A percentile compares a stretch with the other conserved stretches of the same genome.
Evolutionary conservation across 1,140 invertebrate species (phyloP).

Genomic region (Drosophila rhopaloa): DNA sequence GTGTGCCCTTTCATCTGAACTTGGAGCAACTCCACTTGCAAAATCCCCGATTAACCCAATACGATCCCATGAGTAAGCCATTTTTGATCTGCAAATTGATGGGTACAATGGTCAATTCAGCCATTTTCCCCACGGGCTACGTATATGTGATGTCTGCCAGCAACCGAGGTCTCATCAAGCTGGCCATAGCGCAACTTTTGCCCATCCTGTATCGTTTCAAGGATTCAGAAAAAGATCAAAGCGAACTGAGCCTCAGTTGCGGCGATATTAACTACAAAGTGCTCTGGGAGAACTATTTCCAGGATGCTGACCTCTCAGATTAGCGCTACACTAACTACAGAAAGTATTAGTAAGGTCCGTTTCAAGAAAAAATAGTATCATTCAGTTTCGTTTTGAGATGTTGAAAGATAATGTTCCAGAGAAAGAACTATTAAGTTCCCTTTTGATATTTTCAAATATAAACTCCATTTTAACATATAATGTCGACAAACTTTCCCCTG

Average conservation of each 20-base stretch:
- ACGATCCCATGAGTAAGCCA: slow-evolving; percentile 10
- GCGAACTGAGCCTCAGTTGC: background rate
- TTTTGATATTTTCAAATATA: background rate
- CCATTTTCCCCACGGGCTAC: slow-evolving; percentile 54
- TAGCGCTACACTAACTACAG: background rate
- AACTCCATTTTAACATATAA: slow-evolving; percentile 39
- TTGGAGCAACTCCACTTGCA: slow-evolving; percentile 5
- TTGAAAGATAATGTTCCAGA: too few species aligned
- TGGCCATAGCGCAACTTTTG: slow-evolving; percentile 40
- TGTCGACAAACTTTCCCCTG: slow-evolving; percentile 27
- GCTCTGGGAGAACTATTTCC: slow-evolving; percentile 57
- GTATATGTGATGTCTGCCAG: slow-evolving; percentile 39
- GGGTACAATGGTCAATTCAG: slow-evolving; percentile 18
- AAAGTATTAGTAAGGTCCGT: too few species aligned
- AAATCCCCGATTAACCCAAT: background rate
- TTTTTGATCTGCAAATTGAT: slow-evolving; percentile 37
- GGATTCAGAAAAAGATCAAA: background rate
- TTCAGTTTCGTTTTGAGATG: too few species aligned
- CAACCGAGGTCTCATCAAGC: background rate
- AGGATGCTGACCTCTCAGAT: slow-evolving; percentile 19
- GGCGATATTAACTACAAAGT: slow-evolving; percentile 58
- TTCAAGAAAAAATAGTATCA: too few species aligned
- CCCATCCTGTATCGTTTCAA: slow-evolving; percentile 28
- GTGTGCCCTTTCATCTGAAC: slow-evolving; percentile 51
- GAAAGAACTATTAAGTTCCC: too few species aligned